These are phyloP conservation scores for Solenopsis invicta DNA, from an alignment of 1,140 invertebrate species.

Conservation along the genomic window DNA sequence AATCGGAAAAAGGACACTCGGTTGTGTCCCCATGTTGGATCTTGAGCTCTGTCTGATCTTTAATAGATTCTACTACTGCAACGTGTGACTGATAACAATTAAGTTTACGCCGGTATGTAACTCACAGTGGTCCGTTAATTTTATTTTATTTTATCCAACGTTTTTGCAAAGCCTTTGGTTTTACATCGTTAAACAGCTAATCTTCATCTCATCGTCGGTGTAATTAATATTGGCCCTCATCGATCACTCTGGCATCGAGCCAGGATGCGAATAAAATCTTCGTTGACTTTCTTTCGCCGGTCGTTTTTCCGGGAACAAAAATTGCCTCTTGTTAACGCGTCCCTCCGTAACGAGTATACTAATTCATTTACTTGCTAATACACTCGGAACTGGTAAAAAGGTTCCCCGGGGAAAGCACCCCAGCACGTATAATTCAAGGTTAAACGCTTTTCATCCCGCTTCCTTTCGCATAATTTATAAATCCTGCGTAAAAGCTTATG, in stretches of 20 bases:
- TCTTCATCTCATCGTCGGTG: constrained; percentile 22
- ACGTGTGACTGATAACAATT: background rate
- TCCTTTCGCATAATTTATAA: constrained; percentile 28
- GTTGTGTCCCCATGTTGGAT: background rate
- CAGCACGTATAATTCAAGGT: constrained; percentile 37
- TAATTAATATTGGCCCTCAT: constrained; percentile 54
- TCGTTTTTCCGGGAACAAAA: constrained; percentile 41
- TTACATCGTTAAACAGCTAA: constrained; percentile 44
- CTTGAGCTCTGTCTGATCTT: background rate
- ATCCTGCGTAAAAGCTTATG: background rate
- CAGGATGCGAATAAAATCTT: constrained; percentile 42
- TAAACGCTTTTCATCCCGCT: constrained; percentile 38
- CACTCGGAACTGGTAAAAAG: constrained; percentile 36
- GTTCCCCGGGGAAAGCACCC: constrained; percentile 5
- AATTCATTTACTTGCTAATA: constrained; percentile 58
- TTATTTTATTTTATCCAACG: background rate
- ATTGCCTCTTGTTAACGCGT: constrained; percentile 43
- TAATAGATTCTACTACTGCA: background rate
- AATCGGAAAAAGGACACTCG: no score
- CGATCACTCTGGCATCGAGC: constrained; percentile 39
- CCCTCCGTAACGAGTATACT: constrained; percentile 34
- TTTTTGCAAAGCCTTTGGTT: constrained; percentile 20
- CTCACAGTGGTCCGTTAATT: background rate
- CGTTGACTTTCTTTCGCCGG: constrained; percentile 37
- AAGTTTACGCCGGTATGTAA: background rate